These are phyloP conservation scores for Ascidia mentula DNA, from an alignment of 23 tunicate species.

Conservation along the genomic window DNA sequence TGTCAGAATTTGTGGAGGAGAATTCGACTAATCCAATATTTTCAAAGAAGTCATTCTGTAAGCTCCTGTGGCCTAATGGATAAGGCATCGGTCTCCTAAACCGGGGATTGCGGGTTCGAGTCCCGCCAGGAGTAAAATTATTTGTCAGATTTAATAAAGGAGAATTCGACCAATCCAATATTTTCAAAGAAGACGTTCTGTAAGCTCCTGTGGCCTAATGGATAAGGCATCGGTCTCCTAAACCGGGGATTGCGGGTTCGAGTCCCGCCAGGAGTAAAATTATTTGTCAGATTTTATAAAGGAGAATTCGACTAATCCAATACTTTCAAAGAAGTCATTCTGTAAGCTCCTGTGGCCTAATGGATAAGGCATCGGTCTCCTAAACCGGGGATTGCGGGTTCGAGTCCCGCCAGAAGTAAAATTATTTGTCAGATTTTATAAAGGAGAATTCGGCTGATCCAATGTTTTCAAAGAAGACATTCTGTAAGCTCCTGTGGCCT, in stretches of 20 bases:
- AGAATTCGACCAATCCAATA: background rate
- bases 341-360: background rate
- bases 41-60: background rate
- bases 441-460: background rate
- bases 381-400: background rate
- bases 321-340: background rate
- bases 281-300: background rate
- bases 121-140: background rate
- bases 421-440: no score
- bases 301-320: background rate
- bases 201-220: background rate
- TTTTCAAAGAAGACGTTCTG: background rate
- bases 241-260: conserved; percentile 4
- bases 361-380: conserved; percentile 3
- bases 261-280: background rate
- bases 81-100: conserved; percentile 1
- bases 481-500: background rate
- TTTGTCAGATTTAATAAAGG: no score
- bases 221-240: conserved; percentile 2
- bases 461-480: background rate
- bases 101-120: conserved; percentile 5
- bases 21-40: background rate
- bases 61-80: conserved; percentile 3
- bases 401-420: background rate
- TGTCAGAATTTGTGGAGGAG: background rate